Evolutionary conservation across 2,797 vertebrate genomes (phyloP), one percentile per base, ranked within the genome.

Genomic region (Gephyroberyx darwinii): DNA sequence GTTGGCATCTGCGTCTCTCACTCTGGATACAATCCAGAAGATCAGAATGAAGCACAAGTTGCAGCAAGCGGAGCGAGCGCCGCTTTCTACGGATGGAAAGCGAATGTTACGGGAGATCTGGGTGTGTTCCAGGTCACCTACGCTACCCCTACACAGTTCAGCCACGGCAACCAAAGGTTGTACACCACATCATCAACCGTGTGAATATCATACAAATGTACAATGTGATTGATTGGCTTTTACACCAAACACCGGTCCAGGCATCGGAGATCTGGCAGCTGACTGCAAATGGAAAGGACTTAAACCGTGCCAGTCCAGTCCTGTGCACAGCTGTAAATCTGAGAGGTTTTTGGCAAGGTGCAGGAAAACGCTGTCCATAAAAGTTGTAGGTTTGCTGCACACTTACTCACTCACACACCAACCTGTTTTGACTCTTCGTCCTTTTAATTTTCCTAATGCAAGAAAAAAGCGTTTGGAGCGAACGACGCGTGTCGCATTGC

Each of bases 351-450:
- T 54, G 69, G 16, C 61, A 19, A 19, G 10, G 10, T 39, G 37
- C 37, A 39, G 43, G 45, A 59, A 71, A 63, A 69, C 26, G 0
- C 31, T 43, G 41, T 66, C 39, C 22, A 19, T 50, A 9, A 50
- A 50, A 50, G 2, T 2, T 50, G 16, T 3, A 4, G 8, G 51
- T 53, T 22, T 53, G 20, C 51, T 13, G 8, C 51, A 13, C 51
- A 33, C 35, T 56, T 68, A 19, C 47, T 71, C 53, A 57, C 50
- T 53, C 63, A 48, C 64, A 70, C 30, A 74, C 60, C 33, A 59
- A 19, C 33, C 53, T 20, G 20, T 70, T 62, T 65, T 1, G 35
- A 9, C 5, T 20, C 20, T 41, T 78, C 59, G 61, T 74, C 58
- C 37, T 30, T 35, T 59, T 10, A n/a, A n/a, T 69, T 71, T 65